These are phyloP conservation scores for Anser cygnoides DNA, from an alignment of 2,113 vertebrate genomes.

Conservation along the genomic window DNA sequence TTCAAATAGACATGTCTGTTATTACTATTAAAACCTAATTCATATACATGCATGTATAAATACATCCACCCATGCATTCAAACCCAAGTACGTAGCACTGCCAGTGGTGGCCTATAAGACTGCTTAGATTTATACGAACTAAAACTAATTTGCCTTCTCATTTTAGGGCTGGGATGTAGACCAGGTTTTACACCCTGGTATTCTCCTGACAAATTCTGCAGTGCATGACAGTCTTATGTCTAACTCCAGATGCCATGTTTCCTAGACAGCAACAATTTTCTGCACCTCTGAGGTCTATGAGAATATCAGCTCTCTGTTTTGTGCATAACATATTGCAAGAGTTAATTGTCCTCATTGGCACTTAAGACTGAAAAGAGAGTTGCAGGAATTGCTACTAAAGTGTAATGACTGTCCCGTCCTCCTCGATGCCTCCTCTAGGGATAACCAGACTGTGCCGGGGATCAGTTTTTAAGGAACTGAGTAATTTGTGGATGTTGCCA, in stretches of 20 bases:
- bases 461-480: slow-evolving; percentile 92
- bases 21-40: slow-evolving; percentile 41
- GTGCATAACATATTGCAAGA: background rate
- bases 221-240: slow-evolving; percentile 14
- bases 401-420: slow-evolving; percentile 95
- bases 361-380: slow-evolving; percentile 57
- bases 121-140: slow-evolving; percentile 6
- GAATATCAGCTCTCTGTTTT: slow-evolving; percentile 25
- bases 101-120: background rate
- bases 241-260: slow-evolving; percentile 52
- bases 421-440: slow-evolving; percentile 91
- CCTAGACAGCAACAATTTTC: slow-evolving; percentile 49
- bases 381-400: slow-evolving; percentile 78
- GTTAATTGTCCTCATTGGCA: slow-evolving; percentile 49
- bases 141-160: background rate
- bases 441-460: slow-evolving; percentile 93
- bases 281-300: background rate
- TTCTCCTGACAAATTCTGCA: slow-evolving; percentile 39
- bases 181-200: background rate
- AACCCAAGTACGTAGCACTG: background rate
- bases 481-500: slow-evolving; percentile 90
- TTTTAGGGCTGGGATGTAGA: background rate
- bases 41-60: slow-evolving; percentile 46
- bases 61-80: slow-evolving; percentile 39
- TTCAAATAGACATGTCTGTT: slow-evolving; percentile 35